Base-by-base conservation (phyloP, 2,888 invertebrate genomes). In the Acanthopleura granulata region DNA sequence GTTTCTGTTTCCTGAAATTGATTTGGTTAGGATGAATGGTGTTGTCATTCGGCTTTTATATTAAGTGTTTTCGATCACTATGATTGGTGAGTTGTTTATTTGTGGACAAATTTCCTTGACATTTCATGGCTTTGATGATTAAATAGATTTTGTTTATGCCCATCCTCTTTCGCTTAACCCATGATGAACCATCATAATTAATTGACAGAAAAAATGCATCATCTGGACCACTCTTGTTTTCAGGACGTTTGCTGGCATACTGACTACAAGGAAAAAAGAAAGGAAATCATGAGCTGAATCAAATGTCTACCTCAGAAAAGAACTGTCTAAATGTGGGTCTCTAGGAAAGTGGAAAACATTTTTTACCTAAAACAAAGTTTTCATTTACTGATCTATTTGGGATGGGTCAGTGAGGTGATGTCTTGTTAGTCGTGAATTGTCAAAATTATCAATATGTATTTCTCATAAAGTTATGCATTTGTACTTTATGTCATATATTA, bases 51-150 rank as follows among this genome's bases (percentile, higher is more conserved):
- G 69, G 49, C 66, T 62, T 75, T 30, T 73, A 73, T 18, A 73
- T 62, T 12, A 75, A 30, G 62, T 75, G 57, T 72, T 75, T 75
- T 29, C 72, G 29, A n/a, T 72, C 62, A 49, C 62, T 62, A 22
- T 72, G 72, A 22, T 75, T 75, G 25, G 62, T 75, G 6, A 62
- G 66, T 11, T 66, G 51, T 51, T 72, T 61, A 29, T 75, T 49
- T 61, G 49, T 9, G 9, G 72, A 61, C 22, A 66, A 22, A 27
- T 27, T 27, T 27, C 25, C 25, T 66, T 27, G 22, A 16, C 15
- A 16, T 6, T 66, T 66, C 66, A 66, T 25, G 66, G 25, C 25
- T 27, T 66, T 66, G 12, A 66, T 66, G 22, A 66, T 66, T 16
- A 3, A 27, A 27, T 66, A 66, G 22, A 66, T 22, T 27, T 66